Evolutionary conservation across 53 echinoderm and acorn worm genomes (phyloP).

Genomic region (Zoroaster sp.): DNA sequence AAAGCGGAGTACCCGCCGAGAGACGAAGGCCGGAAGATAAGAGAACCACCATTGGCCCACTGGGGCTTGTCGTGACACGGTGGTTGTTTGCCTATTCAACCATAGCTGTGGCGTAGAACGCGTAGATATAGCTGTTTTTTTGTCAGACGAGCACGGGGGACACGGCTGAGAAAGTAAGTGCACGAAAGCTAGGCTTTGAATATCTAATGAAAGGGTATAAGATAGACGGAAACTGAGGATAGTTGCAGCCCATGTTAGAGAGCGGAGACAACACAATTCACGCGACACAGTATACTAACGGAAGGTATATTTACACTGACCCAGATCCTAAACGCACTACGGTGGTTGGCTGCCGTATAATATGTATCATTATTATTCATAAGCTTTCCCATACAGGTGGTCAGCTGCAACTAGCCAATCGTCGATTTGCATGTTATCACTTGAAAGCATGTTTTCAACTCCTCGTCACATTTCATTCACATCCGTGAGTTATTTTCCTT

Average conservation of each 20-base stretch:
- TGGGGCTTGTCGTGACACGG: neutral
- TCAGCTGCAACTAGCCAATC: slow-evolving; percentile 18
- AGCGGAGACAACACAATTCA: neutral
- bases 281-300: neutral
- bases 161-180: slow-evolving; percentile 1
- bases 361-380: slow-evolving; percentile 8
- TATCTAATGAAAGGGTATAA: slow-evolving; percentile 6
- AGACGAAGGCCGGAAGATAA: neutral
- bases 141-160: slow-evolving; percentile 13
- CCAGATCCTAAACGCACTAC: neutral
- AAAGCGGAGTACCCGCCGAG: neutral
- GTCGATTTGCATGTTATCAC: neutral
- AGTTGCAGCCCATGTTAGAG: neutral
- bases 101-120: neutral
- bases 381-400: neutral
- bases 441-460: neutral
- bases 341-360: neutral
- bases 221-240: neutral
- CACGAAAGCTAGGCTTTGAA: slow-evolving; percentile 17
- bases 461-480: neutral
- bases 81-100: neutral
- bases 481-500: neutral
- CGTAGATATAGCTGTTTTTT: neutral
- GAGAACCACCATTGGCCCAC: neutral
- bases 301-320: neutral